These are phyloP conservation scores for Neotragus moschatus DNA, from an alignment of 2,113 vertebrate genomes.

Conservation along the genomic window DNA sequence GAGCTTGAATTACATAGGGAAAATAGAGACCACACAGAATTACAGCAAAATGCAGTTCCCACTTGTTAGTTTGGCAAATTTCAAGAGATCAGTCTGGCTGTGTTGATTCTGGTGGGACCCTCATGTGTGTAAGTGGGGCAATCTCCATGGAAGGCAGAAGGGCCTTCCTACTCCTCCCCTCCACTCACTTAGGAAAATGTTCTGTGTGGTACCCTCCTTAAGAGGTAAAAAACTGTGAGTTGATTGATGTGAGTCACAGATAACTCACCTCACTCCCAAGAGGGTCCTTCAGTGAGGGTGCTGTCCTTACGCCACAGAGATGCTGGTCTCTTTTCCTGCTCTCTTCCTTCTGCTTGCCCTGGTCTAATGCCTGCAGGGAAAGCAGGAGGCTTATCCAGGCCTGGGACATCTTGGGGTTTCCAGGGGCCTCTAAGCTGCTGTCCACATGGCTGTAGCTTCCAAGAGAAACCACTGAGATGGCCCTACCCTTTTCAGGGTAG, in stretches of 20 bases:
- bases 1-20: background rate
- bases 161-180: background rate
- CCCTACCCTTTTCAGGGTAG: slow-evolving; percentile 74
- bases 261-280: slow-evolving; percentile 85
- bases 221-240: background rate
- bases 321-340: slow-evolving; percentile 76
- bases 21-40: background rate
- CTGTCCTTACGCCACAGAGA: slow-evolving; percentile 77
- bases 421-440: slow-evolving; percentile 73
- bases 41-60: background rate
- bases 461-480: slow-evolving; percentile 81
- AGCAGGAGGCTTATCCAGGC: slow-evolving; percentile 79
- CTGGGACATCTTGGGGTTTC: slow-evolving; percentile 82
- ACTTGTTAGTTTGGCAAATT: background rate
- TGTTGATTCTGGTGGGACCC: too few relatives aligned
- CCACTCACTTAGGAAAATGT: background rate
- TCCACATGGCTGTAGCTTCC: slow-evolving; percentile 78
- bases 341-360: slow-evolving; percentile 77
- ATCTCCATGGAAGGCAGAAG: background rate
- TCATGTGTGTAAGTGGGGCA: background rate
- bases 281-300: slow-evolving; percentile 78
- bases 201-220: background rate
- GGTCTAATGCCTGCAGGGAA: slow-evolving; percentile 79
- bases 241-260: background rate
- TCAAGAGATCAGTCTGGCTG: too few relatives aligned